A percentile compares a stretch with the other conserved stretches of the same genome.
These are phyloP conservation scores for Anadara kagoshimensis DNA, from an alignment of 1,140 invertebrate genomes.

Conservation along the genomic window DNA sequence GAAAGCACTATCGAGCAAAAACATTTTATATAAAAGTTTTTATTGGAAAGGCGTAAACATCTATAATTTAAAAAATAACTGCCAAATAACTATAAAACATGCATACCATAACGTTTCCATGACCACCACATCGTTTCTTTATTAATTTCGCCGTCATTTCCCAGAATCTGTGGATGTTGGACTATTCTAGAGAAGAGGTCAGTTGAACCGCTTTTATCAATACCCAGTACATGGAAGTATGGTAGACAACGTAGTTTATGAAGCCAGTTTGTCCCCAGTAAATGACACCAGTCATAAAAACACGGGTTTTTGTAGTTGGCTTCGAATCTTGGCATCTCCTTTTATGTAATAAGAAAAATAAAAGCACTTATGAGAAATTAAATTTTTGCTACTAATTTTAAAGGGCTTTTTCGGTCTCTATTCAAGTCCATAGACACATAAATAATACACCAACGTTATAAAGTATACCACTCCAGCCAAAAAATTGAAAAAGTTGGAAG, in stretches of 20 bases:
- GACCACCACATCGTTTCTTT: slow-evolving; percentile 66
- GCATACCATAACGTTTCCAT: slow-evolving; percentile 61
- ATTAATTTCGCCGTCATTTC: slow-evolving; percentile 43
- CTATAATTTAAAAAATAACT: no score
- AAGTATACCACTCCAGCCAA: background rate
- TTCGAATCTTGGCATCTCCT: slow-evolving; percentile 50
- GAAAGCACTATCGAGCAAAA: no score
- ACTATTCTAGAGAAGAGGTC: slow-evolving; percentile 56
- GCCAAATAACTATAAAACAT: background rate
- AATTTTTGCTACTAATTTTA: no score
- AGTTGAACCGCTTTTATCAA: slow-evolving; percentile 63
- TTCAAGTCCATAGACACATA: no score
- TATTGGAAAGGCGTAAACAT: no score
- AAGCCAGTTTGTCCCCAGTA: background rate
- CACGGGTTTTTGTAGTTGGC: slow-evolving; percentile 59
- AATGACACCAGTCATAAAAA: slow-evolving; percentile 43
- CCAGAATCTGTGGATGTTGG: slow-evolving; percentile 51
- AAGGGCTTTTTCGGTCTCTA: no score
- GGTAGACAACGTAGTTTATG: slow-evolving; percentile 51
- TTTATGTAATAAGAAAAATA: slow-evolving; percentile 8
- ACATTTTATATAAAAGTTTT: no score
- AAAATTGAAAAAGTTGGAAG: background rate
- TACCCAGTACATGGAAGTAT: slow-evolving; percentile 62
- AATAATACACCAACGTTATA: no score
- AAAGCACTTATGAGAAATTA: no score